Evolutionary conservation across 1,140 invertebrate genomes (phyloP), one percentile per base, ranked within the genome.

Genomic region (Polyergus mexicanus): DNA sequence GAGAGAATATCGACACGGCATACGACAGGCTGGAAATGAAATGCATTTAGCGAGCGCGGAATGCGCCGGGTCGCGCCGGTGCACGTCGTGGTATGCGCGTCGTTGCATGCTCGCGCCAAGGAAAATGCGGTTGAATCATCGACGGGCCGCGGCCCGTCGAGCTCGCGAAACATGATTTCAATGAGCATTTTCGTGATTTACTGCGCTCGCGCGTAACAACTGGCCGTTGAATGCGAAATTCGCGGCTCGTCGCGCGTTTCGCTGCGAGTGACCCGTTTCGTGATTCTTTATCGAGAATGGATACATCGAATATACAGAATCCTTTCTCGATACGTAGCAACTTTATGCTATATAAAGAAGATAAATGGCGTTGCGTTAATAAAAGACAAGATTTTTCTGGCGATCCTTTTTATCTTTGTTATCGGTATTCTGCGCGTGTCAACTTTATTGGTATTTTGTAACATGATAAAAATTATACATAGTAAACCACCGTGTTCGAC

Each of bases 91-190:
- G 84, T 76, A 51, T 62, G 54, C 72, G 54, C 62, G 74, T 87
- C 71, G 74, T 51, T 51, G 47, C 16, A 51, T 74, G 72, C 81
- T 35, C 78, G 75, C 89, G 69, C 69, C 58, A 75, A 63, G 88
- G 81, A 77, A 89, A 89, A 90, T 56, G 85, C 75, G 78, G 88
- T 68, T 89, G 88, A 90, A 87, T 90, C 88, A 90, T 89, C 88
- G 88, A 83, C 60, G 84, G 44, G 35, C 35, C 58, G 28, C 28
- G 56, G 58, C 54, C 72, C 32, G 22, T 19, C 8, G 38, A 51
- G 47, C 38, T 90, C 89, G 80, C 88, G 89, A 90, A 90, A 90
- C 68, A 71, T 58, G 74, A 81, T 89, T 68, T 85, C 68, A 69
- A 65, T 77, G 69, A 77, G 41, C 84, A 35, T 80, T 81, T 80